Base-by-base conservation (phyloP, 2,797 vertebrate species). In the Cuniculus paca region DNA sequence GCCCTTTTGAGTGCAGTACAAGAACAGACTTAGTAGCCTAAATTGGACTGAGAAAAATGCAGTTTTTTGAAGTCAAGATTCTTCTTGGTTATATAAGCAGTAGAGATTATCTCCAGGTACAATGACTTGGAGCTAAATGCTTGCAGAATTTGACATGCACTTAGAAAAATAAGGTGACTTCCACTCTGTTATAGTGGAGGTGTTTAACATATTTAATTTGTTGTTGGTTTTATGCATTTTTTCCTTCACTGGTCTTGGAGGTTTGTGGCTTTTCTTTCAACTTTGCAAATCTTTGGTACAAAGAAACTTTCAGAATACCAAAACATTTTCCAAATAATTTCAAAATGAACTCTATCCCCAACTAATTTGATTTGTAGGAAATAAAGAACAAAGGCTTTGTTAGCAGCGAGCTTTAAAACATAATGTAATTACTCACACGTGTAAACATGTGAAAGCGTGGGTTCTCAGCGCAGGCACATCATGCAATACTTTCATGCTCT, bases 331-430 rank as follows among this genome's bases (percentile, higher is more conserved):
- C 68, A 95, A 97, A 96, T 95, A 89, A 97, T 96, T 97, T 97
- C 85, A 96, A 95, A 97, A 97, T 95, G 94, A 96, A 96, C 96
- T 97, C 54, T 52, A 70, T 94, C 82, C 91, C 79, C 96, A 97
- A 96, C 91, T 97, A 97, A 97, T 97, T 97, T 97, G 93, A 95
- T 96, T 96, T 97, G 91, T 96, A 88, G 96, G 90, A 95, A 96
- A 94, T 93, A 96, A 96, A 97, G 96, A 97, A 97, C 96, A 97
- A 97, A 98, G 93, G 48, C 84, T 95, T 95, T 97, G 81, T 82
- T 95, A 97, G 92, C 77, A 82, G 87, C 88, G 48, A 89, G 52
- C 42, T 77, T 93, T 95, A 97, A 96, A 97, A 96, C 88, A 45
- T 70, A 70, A 77, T 61, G 45, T 97, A 98, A 97, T 97, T 82